Conservation (phyloP, 2,113 vertebrate genomes). For the Rhinogobius similis region DNA sequence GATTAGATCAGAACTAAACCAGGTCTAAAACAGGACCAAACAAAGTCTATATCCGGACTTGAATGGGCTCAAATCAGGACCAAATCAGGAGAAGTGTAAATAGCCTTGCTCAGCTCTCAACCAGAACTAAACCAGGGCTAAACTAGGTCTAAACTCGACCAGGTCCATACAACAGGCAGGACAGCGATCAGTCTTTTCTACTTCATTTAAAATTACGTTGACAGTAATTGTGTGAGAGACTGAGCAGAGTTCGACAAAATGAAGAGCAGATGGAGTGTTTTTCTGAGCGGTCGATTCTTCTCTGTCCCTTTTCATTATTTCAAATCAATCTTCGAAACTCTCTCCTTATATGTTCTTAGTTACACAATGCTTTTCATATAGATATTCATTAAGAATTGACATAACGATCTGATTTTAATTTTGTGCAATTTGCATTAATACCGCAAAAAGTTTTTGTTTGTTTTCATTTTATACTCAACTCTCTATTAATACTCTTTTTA, state of each 20-base stretch:
- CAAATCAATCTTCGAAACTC: not conserved
- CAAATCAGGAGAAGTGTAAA: no score
- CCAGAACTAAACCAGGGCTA: not conserved
- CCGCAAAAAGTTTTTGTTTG: no score
- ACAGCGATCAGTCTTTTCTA: not conserved
- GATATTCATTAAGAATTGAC: no score
- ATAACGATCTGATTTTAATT: no score
- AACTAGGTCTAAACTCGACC: not conserved
- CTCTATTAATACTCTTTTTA: no score
- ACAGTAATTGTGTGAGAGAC: not conserved
- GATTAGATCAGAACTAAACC: no score
- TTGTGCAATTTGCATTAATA: no score
- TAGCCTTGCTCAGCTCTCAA: no score
- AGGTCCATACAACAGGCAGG: not conserved
- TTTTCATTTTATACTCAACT: no score
- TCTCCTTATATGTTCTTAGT: not conserved
- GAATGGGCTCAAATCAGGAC: not conserved
- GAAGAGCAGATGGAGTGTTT: slow-evolving; percentile 1
- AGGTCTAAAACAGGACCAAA: not conserved
- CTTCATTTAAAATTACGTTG: not conserved
- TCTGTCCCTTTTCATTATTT: not conserved
- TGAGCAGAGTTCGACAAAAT: not conserved
- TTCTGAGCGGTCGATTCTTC: not conserved
- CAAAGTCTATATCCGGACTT: not conserved
- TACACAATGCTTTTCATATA: not conserved